These are phyloP conservation scores for Parnassius apollo DNA, from an alignment of 2,888 invertebrate species.

Conservation along the genomic window DNA sequence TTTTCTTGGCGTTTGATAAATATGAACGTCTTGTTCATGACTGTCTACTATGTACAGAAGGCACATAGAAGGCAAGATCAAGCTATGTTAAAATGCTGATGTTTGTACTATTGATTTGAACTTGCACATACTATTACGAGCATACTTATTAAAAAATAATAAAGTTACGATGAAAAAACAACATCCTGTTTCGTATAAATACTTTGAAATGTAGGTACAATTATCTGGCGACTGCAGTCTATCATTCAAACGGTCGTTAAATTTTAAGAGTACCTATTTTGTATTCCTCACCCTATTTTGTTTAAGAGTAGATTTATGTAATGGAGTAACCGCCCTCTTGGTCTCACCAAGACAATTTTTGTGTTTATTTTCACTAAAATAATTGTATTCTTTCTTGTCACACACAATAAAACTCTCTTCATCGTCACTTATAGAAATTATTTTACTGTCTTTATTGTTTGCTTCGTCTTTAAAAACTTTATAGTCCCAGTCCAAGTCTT, in stretches of 20 bases:
- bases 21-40: too few species aligned
- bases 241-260: conserved; percentile 38
- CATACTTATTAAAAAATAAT: too few species aligned
- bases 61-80: too few species aligned
- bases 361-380: conserved; percentile 29
- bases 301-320: too few species aligned
- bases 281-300: conserved; percentile 48
- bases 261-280: too few species aligned
- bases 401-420: conserved; percentile 32
- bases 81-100: too few species aligned
- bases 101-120: too few species aligned
- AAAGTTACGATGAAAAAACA: too few species aligned
- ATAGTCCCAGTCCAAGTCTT: conserved; percentile 48
- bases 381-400: conserved; percentile 22
- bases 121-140: too few species aligned
- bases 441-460: conserved; percentile 29
- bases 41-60: too few species aligned
- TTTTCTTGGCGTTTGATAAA: too few species aligned
- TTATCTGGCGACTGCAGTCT: conserved; percentile 45
- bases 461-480: conserved; percentile 46
- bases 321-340: conserved; percentile 37
- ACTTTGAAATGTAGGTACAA: conserved; percentile 29
- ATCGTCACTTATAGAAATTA: conserved; percentile 45
- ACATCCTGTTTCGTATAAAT: too few species aligned
- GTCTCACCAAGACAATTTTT: conserved; percentile 34